phyloP scores from a whole-genome alignment of 2,888 invertebrate species.

The Ditula angustiorana region DNA sequence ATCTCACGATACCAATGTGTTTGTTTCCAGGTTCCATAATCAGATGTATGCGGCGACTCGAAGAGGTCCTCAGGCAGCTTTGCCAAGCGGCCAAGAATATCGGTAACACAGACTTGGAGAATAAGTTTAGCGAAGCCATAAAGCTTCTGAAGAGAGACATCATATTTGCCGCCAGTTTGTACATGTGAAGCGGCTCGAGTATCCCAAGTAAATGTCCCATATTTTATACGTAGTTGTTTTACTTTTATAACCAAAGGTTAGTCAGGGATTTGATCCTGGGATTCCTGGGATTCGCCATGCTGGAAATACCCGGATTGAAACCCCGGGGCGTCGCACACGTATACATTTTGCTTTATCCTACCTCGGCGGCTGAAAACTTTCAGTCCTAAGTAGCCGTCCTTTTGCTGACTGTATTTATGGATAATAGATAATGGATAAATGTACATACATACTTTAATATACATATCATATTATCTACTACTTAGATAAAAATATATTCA shows the following conservation, averaged over 20 bases:
- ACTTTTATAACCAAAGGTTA: no score
- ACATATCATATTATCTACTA: no score
- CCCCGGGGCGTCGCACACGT: no score
- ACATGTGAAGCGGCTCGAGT: conserved; percentile 75
- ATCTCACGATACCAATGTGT: background rate
- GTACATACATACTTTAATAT: no score
- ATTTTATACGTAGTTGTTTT: conserved; percentile 21
- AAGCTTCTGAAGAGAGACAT: conserved; percentile 98
- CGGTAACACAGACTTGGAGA: conserved; percentile 97
- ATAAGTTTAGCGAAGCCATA: conserved; percentile 97
- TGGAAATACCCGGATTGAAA: no score
- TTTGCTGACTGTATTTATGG: no score
- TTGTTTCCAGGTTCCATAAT: conserved; percentile 83
- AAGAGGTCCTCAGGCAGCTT: conserved; percentile 97
- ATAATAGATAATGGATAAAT: no score
- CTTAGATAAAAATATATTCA: no score
- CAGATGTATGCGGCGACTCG: conserved; percentile 97
- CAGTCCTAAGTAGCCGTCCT: no score
- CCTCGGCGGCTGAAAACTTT: no score
- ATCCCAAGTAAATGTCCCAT: conserved; percentile 12
- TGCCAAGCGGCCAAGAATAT: conserved; percentile 98
- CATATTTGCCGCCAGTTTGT: conserved; percentile 99
- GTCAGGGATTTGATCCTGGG: background rate
- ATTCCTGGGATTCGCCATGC: no score
- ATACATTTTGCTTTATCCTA: no score